Base-by-base conservation (phyloP, 2,888 invertebrate genomes). In the Ennomos erosarius region DNA sequence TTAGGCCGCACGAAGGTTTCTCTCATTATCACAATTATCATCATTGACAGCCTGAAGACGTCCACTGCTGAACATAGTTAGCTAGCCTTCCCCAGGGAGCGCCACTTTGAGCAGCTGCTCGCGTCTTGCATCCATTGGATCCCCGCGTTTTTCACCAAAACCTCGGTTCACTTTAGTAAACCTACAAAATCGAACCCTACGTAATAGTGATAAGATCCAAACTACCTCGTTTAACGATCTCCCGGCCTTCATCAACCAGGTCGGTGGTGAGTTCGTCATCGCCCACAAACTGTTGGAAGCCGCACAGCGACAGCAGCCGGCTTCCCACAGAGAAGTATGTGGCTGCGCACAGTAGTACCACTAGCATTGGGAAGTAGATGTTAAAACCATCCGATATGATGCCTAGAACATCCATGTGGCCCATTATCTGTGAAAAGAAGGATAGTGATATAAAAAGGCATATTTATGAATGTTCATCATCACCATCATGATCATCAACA, bases 311-410 rank as follows among this genome's bases (percentile, higher is more conserved):
- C 37, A 99, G 93, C 55, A 98, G 91, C 49, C 99, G 95, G 55
- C 98, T 97, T 54, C 99, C 99, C 43, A 99, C 90, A 73, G 97
- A 97, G 81, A 98, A 97, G 93, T 98, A 98, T 0, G 99, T 99
- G 56, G 98, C 97, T 56, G 97, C 88, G 79, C 99, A 99, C 71
- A 99, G 95, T 42, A 92, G 49, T 59, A 99, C 94, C 82, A 99
- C 99, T 60, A 97, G 95, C 95, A 99, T 99, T 0, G 99, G 99
- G 87, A 99, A 99, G 90, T 99, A 99, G 55, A 99, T 97, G 90
- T 99, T 99, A 92, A 99, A 99, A 9, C 99, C 99, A 84, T 99
- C 97, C 0, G 99, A 97, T 68, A 99, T 97, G 62, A 99, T 97
- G 34, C 97, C 96, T 55, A 99, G 96, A 0, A 99, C 98, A 86